Percentiles rank a stretch among this genome's conserved stretches.
These are phyloP conservation scores for Seladonia tumulorum DNA, from an alignment of 2,888 invertebrate genomes.

Conservation along the genomic window DNA sequence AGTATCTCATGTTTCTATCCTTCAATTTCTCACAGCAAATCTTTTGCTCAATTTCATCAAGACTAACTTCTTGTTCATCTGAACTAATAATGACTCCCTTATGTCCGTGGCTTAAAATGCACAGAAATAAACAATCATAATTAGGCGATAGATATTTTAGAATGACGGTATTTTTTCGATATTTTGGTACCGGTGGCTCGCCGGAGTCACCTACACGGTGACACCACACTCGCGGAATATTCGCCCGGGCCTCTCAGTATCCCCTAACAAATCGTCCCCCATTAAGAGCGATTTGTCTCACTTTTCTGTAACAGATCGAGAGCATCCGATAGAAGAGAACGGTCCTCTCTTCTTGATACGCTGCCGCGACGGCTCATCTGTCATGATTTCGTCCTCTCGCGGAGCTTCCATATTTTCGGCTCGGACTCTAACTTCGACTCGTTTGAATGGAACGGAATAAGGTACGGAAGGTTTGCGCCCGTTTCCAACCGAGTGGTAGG, in stretches of 20 bases:
- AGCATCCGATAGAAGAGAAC: constrained; percentile 48
- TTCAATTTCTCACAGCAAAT: no score
- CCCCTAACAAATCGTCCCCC: constrained; percentile 73
- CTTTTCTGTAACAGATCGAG: constrained; percentile 51
- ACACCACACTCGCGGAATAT: constrained; percentile 20
- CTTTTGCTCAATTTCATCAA: no score
- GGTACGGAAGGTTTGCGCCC: neutral
- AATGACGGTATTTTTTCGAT: neutral
- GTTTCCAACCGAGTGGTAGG: neutral
- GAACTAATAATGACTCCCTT: no score
- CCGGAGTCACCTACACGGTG: neutral
- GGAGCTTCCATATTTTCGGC: neutral
- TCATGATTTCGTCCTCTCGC: constrained; percentile 41
- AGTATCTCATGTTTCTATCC: no score
- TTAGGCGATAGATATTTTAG: neutral
- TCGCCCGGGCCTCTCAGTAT: constrained; percentile 16
- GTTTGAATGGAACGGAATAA: neutral
- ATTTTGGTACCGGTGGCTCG: neutral
- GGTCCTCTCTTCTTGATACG: constrained; percentile 41
- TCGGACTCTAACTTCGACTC: neutral
- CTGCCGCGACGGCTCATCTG: constrained; percentile 21
- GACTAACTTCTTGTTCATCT: no score
- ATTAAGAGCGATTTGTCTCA: constrained; percentile 76
- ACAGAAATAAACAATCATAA: no score
- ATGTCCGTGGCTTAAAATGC: no score